These are phyloP conservation scores for Erpetoichthys calabaricus DNA, from an alignment of 2,797 vertebrate genomes.

Conservation along the genomic window DNA sequence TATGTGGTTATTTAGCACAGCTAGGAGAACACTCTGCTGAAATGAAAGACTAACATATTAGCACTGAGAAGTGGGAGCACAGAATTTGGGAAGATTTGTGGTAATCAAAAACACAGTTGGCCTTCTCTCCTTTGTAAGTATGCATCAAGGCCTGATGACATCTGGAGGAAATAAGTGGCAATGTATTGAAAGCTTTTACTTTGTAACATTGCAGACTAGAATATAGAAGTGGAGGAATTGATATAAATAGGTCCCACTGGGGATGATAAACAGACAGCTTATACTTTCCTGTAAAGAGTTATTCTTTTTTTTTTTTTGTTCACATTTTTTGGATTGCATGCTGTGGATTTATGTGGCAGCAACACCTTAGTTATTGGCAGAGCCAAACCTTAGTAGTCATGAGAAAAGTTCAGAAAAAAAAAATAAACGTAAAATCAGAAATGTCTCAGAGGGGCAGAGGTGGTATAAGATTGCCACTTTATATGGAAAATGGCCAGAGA, in stretches of 20 bases:
- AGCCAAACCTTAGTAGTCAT: too few relatives aligned
- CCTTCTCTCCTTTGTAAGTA: background rate
- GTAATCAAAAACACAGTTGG: conserved; percentile 2
- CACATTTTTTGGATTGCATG: background rate
- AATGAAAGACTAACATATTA: too few relatives aligned
- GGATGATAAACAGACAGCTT: background rate
- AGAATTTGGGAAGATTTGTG: background rate
- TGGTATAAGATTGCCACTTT: too few relatives aligned
- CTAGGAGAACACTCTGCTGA: too few relatives aligned
- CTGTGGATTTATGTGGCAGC: too few relatives aligned
- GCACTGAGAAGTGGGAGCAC: background rate
- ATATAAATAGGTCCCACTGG: background rate
- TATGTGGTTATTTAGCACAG: too few relatives aligned
- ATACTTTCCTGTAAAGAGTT: background rate
- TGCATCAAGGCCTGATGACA: conserved; percentile 6
- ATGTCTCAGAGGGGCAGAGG: too few relatives aligned
- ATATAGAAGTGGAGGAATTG: background rate
- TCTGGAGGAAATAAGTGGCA: conserved; percentile 1
- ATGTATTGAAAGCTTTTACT: background rate
- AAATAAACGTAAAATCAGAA: too few relatives aligned
- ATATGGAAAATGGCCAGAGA: too few relatives aligned
- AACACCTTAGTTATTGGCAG: too few relatives aligned
- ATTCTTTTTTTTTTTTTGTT: background rate
- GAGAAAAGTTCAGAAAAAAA: too few relatives aligned
- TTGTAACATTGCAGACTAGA: background rate